A percentile compares a stretch with the other conserved stretches of the same genome.
Evolutionary conservation across 37 sponge, comb jelly and placozoan species (phyloP).

Genomic region (Cliona cf. orientalis): DNA sequence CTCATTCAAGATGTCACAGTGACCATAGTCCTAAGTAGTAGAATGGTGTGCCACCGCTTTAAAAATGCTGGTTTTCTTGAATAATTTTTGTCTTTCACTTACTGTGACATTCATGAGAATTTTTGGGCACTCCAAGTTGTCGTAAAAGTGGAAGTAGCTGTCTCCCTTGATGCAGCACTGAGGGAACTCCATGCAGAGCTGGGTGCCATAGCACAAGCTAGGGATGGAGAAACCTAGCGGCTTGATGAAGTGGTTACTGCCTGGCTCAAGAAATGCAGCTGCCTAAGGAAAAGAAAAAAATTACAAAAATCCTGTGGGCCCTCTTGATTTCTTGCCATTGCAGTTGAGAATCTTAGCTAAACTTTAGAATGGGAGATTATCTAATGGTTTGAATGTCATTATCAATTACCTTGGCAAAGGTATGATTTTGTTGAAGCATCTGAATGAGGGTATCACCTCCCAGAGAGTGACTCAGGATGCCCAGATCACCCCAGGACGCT

Average conservation of each 20-base stretch:
- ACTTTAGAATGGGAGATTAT: background rate
- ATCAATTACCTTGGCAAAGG: slow-evolving; percentile 41
- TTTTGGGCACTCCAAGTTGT: slow-evolving; percentile 45
- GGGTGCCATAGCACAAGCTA: slow-evolving; percentile 53
- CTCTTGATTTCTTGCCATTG: no score
- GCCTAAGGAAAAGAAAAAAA: slow-evolving; percentile 29
- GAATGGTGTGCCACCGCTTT: no score
- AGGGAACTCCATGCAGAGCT: slow-evolving; percentile 48
- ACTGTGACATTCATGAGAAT: slow-evolving; percentile 66
- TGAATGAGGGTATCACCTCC: slow-evolving; percentile 44
- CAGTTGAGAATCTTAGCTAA: background rate
- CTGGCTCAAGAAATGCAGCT: slow-evolving; percentile 62
- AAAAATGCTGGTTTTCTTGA: no score
- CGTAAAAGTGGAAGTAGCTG: slow-evolving; percentile 60
- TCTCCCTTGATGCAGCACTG: slow-evolving; percentile 33
- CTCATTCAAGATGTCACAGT: slow-evolving; percentile 73
- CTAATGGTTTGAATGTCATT: background rate
- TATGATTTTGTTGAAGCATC: slow-evolving; percentile 39
- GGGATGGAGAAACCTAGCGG: slow-evolving; percentile 52
- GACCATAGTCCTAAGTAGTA: slow-evolving; percentile 51
- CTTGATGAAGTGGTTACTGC: slow-evolving; percentile 32
- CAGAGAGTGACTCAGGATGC: slow-evolving; percentile 49
- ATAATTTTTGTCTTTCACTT: slow-evolving; percentile 10
- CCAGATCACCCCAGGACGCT: slow-evolving; percentile 57
- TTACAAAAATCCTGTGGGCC: background rate